These are phyloP conservation scores for Hypotaenidia okinawae DNA, from an alignment of 2,797 vertebrate species.

Conservation along the genomic window DNA sequence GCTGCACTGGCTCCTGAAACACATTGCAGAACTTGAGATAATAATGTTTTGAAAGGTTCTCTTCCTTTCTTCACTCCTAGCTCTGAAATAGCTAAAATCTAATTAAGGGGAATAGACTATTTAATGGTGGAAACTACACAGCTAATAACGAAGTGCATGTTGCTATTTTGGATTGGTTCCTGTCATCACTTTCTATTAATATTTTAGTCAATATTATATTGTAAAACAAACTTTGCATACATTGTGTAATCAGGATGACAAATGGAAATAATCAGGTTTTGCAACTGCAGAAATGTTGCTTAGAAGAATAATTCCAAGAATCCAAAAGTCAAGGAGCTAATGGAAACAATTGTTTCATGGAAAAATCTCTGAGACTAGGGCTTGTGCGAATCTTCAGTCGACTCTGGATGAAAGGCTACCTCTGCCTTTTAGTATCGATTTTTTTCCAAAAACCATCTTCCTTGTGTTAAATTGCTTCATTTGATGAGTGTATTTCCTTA, in stretches of 20 bases:
- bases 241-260: neutral
- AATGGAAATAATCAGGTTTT: conserved; percentile 24
- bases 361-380: neutral
- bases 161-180: conserved; percentile 31
- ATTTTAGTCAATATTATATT: conserved; percentile 7
- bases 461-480: neutral
- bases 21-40: conserved; percentile 23
- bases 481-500: neutral
- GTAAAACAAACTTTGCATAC: neutral
- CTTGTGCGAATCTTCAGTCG: neutral
- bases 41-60: neutral
- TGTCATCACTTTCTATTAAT: neutral
- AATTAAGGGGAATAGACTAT: conserved; percentile 45
- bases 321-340: neutral
- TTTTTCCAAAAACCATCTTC: neutral
- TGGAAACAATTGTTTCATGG: neutral
- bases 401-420: neutral
- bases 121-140: conserved; percentile 1
- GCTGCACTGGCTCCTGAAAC: conserved; percentile 14
- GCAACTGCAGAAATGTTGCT: neutral
- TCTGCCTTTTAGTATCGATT: neutral
- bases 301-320: neutral
- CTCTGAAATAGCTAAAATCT: conserved; percentile 3
- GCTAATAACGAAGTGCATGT: neutral
- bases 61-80: neutral